These are phyloP conservation scores for Paradoxurus hermaphroditus DNA, from an alignment of 2,113 vertebrate genomes.

Conservation along the genomic window DNA sequence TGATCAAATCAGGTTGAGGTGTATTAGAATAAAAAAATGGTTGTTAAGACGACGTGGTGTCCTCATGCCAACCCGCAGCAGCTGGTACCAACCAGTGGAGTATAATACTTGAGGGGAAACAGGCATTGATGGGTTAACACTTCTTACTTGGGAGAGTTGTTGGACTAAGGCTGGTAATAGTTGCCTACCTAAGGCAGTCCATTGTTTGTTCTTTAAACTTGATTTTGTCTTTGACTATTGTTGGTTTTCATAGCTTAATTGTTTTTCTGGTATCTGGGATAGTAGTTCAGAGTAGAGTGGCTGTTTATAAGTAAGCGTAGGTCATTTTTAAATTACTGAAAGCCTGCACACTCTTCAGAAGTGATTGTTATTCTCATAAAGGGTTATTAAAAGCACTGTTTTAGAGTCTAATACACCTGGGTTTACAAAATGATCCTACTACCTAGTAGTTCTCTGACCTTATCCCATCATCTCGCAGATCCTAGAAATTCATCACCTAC, in stretches of 20 bases:
- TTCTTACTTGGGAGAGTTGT: neutral
- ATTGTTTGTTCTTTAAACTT: neutral
- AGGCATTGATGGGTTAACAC: neutral
- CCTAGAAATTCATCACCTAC: neutral
- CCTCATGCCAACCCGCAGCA: neutral
- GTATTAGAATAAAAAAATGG: neutral
- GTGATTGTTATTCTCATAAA: neutral
- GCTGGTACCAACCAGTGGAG: neutral
- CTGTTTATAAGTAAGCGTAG: neutral
- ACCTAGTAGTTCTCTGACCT: neutral
- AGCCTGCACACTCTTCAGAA: neutral
- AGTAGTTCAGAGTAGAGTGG: neutral
- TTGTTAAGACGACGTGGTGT: neutral
- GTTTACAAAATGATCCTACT: neutral
- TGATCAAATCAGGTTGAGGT: neutral
- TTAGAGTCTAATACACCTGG: neutral
- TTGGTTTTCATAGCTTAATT: constrained; percentile 1
- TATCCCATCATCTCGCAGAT: neutral
- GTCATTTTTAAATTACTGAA: neutral
- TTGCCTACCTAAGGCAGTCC: neutral
- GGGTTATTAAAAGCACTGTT: neutral
- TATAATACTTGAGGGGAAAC: neutral
- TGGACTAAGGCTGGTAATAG: neutral
- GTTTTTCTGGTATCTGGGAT: constrained; percentile 4
- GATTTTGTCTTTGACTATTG: neutral